Evolutionary conservation across 2,113 vertebrate species (phyloP), one percentile per base, ranked within the genome.

Genomic region (Oreocharis arfaki): DNA sequence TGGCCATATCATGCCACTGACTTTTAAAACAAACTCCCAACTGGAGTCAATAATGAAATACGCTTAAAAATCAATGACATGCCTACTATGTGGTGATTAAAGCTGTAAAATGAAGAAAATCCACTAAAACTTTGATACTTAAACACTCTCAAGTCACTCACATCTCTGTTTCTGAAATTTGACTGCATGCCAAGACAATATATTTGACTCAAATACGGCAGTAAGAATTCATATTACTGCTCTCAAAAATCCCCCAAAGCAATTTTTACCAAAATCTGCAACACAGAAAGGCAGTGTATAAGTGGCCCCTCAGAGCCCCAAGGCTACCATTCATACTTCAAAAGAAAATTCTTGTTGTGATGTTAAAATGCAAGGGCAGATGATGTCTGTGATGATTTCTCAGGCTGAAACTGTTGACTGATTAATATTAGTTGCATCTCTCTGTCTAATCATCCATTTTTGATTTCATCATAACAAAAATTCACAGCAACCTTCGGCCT

Each of bases 101-200:
- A 92, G 64, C 76, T 84, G 65, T 55, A 90, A 96, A 96, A 96
- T 76, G 64, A 96, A 95, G 64, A 89, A 90, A 96, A 96, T 80
- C 91, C 52, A 91, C 96, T 93, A 83, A 84, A 85, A 77, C 42
- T 88, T 94, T 93, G 81, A 92, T 82, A 94, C 35, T 85, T 73
- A 75, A 56, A 46, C 47, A 73, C 49, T 90, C 81, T 78, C 52
- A 76, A 46, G 90, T 84, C 44, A 69, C 55, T 94, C 85, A 89
- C 63, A 80, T 95, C 55, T 46, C 73, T 61, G 64, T 56, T 65
- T 70, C 61, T 92, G 87, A 92, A 91, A 93, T 69, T 85, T 44
- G 24, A 41, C n/a, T 64, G n/a, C 35, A 56, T 35, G 35, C 69
- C 96, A 53, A 30, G 49, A 59, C 49, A 79, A 46, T 49, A 22